A percentile compares a stretch with the other conserved stretches of the same genome.
Conservation (phyloP, 2,113 vertebrate species). For the Marmota monax region DNA sequence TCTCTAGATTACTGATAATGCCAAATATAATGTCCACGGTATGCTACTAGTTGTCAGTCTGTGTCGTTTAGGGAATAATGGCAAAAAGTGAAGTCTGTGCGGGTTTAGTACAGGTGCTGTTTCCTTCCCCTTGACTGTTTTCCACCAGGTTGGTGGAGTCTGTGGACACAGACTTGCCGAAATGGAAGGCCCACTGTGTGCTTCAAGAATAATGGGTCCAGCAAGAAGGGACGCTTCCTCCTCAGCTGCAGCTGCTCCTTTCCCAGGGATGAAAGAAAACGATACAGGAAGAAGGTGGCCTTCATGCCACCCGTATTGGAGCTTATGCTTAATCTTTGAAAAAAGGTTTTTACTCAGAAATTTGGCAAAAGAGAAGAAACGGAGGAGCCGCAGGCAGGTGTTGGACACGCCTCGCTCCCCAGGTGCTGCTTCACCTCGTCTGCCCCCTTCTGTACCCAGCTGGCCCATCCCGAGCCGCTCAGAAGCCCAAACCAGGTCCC, state of each 20-base stretch:
- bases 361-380: neutral
- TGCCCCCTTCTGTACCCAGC: neutral
- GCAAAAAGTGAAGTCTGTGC: neutral
- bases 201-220: neutral
- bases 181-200: rapidly evolving
- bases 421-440: neutral
- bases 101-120: no score
- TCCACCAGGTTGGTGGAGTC: neutral
- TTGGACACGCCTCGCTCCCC: neutral
- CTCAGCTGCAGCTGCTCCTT: neutral
- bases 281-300: neutral
- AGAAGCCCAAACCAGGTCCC: neutral
- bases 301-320: neutral
- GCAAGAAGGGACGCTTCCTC: neutral
- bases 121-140: neutral
- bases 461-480: neutral
- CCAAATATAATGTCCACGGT: neutral
- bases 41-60: no score
- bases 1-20: neutral
- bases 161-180: neutral
- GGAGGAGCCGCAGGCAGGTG: neutral
- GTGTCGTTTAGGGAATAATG: neutral
- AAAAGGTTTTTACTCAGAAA: neutral
- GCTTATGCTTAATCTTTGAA: neutral
- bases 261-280: neutral